These are phyloP conservation scores for Clarias fuscus DNA, from an alignment of 2,797 vertebrate genomes.

Conservation along the genomic window DNA sequence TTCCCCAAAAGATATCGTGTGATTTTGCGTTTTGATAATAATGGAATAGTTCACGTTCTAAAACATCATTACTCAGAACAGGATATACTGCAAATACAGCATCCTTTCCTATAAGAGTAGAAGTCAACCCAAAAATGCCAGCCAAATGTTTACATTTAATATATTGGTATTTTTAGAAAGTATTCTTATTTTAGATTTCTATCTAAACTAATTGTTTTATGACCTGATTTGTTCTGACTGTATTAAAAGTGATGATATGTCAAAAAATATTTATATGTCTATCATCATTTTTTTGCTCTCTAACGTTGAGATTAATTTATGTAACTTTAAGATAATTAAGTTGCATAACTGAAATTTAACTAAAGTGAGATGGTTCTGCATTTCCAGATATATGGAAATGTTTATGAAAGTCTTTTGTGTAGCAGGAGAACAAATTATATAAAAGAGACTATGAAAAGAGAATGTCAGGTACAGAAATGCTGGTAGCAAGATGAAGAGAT, in stretches of 20 bases:
- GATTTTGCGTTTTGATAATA: neutral
- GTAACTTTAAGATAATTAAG: neutral
- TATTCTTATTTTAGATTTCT: neutral
- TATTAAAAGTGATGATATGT: neutral
- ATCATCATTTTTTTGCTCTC: too few species aligned
- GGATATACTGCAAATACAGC: neutral
- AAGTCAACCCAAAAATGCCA: neutral
- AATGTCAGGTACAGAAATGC: neutral
- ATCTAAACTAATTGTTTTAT: neutral
- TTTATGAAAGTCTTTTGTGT: neutral
- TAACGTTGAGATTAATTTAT: neutral
- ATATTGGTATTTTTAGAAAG: neutral
- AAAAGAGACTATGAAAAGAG: neutral
- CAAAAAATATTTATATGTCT: neutral
- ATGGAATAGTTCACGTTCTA: neutral
- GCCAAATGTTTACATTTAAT: neutral
- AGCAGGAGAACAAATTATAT: neutral
- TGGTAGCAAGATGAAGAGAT: neutral
- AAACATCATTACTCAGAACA: neutral
- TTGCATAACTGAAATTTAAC: neutral
- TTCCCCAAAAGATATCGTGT: neutral
- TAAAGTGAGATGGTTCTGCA: neutral
- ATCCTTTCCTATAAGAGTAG: neutral
- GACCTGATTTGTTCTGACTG: neutral
- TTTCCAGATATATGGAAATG: neutral